These are phyloP conservation scores for Choloepus hoffmanni DNA, from an alignment of 2,113 vertebrate species.

Conservation along the genomic window DNA sequence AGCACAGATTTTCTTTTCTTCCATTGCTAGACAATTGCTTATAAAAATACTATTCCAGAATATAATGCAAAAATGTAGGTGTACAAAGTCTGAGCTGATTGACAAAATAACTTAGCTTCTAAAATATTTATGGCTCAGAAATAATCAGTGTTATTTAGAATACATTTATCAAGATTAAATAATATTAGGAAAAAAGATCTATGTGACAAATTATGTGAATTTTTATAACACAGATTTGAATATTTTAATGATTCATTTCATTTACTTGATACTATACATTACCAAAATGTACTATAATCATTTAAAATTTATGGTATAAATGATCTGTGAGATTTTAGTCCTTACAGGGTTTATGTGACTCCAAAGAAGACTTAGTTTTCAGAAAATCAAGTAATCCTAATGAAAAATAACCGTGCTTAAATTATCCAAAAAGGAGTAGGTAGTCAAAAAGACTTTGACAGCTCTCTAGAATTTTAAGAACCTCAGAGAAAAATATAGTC, in stretches of 20 bases:
- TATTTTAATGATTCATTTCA: slow-evolving; percentile 52
- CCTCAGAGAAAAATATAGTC: background rate
- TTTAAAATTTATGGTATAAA: slow-evolving; percentile 35
- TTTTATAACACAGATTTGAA: slow-evolving; percentile 24
- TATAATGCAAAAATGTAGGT: background rate
- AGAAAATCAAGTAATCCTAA: slow-evolving; percentile 29
- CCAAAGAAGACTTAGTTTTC: slow-evolving; percentile 24
- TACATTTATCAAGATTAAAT: slow-evolving; percentile 43
- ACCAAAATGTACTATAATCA: slow-evolving; percentile 11
- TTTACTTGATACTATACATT: background rate
- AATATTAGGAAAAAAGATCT: slow-evolving; percentile 32
- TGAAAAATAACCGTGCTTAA: background rate
- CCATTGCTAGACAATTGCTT: background rate
- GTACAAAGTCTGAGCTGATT: background rate
- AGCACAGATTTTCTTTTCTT: background rate
- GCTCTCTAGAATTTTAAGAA: slow-evolving; percentile 9
- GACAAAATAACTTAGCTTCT: slow-evolving; percentile 19
- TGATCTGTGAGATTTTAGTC: slow-evolving; percentile 32
- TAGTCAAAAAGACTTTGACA: background rate
- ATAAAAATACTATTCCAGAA: background rate
- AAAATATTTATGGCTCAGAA: slow-evolving; percentile 52
- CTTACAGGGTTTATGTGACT: slow-evolving; percentile 12
- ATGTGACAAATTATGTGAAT: background rate
- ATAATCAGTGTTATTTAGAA: slow-evolving; percentile 37
- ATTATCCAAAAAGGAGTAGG: background rate